Conservation (phyloP, 1,140 invertebrate genomes). For the Bombus pascuorum region DNA sequence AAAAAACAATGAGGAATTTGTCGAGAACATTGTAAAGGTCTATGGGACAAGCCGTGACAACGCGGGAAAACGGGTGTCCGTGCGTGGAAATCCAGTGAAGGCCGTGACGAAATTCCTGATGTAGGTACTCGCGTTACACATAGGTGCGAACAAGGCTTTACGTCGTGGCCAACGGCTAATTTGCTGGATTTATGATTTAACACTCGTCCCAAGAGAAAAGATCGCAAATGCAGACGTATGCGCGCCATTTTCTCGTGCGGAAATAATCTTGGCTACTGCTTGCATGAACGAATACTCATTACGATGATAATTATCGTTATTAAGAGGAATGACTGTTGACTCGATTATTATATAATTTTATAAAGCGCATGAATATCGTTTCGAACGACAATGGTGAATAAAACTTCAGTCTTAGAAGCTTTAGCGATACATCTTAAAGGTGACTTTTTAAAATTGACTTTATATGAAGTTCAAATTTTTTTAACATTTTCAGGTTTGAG, state of each 20-base stretch:
- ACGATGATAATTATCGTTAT: no score
- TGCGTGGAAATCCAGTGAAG: slow-evolving; percentile 53
- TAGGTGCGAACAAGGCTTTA: slow-evolving; percentile 69
- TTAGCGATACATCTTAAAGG: no score
- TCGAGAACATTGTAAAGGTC: neutral
- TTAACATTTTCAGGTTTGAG: no score
- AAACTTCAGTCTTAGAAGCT: no score
- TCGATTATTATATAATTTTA: no score
- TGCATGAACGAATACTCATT: neutral
- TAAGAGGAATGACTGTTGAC: no score
- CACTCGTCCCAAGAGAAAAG: slow-evolving; percentile 65
- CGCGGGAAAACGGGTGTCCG: slow-evolving; percentile 9
- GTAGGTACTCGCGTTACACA: slow-evolving; percentile 24
- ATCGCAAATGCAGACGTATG: neutral
- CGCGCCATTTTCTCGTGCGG: no score
- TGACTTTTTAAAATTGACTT: no score
- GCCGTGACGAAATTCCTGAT: slow-evolving; percentile 68
- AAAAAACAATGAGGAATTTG: neutral
- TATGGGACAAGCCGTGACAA: slow-evolving; percentile 2
- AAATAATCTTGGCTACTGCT: no score
- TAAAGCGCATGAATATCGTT: no score
- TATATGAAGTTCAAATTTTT: no score
- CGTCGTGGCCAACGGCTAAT: slow-evolving; percentile 67
- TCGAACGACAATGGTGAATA: no score
- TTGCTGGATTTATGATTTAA: slow-evolving; percentile 78